Conservation (phyloP, 2,113 vertebrate genomes). For the Saimiri boliviensis region DNA sequence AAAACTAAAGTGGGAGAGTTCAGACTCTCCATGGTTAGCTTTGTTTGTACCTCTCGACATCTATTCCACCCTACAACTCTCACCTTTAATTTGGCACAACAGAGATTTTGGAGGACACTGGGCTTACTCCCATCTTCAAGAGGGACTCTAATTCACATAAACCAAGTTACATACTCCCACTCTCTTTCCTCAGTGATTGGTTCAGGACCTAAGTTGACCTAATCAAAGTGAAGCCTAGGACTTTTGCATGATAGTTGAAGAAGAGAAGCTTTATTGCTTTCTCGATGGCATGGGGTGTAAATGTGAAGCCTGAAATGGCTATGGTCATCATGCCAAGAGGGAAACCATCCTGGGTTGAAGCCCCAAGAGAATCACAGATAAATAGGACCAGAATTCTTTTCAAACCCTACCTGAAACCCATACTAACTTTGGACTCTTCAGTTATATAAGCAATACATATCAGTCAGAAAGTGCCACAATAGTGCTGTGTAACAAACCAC, state of each 20-base stretch:
- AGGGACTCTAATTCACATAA: neutral
- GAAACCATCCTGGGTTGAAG: neutral
- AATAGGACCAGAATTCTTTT: neutral
- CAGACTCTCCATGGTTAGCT: neutral
- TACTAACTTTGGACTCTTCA: neutral
- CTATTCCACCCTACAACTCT: neutral
- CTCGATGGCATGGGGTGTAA: neutral
- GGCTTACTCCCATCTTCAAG: neutral
- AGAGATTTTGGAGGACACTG: neutral
- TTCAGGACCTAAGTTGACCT: neutral
- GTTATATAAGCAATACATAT: neutral
- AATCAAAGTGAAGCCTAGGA: neutral
- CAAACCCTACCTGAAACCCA: neutral
- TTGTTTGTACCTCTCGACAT: neutral
- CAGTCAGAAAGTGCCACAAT: neutral
- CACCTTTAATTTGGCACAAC: neutral
- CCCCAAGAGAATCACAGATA: neutral
- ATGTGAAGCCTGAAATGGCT: neutral
- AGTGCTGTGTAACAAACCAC: neutral
- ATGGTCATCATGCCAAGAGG: neutral
- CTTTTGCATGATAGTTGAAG: neutral
- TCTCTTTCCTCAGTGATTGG: neutral
- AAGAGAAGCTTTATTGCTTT: slow-evolving; percentile 2
- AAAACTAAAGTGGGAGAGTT: neutral
- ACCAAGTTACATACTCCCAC: neutral